Base-by-base conservation (phyloP, 2,888 invertebrate genomes). In the Athalia circularis region DNA sequence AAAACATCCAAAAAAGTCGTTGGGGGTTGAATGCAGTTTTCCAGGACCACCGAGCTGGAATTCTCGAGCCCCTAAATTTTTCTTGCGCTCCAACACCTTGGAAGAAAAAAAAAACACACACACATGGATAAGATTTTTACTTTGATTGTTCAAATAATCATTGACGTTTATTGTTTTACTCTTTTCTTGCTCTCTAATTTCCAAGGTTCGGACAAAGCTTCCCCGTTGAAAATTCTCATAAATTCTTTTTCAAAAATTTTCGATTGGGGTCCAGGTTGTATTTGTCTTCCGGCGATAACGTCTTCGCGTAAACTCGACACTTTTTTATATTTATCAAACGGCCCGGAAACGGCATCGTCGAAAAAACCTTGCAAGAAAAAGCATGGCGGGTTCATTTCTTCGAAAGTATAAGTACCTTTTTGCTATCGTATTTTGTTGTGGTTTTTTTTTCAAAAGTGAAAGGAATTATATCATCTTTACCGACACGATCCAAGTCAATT, bases 1-100 rank as follows among this genome's bases (percentile, higher is more conserved):
- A 88, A 93, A 84, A 65, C 92, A 92, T 11, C 93, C 93, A 80
- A 90, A 91, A 85, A 91, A 91, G 84, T 93, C 93, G 13, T 92
- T 93, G 1, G 92, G 92, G 7, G 91, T 90, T 1, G 92, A 89
- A 81, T 92, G 92, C 72, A 86, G 84, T 84, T 93, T 92, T 0
- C 89, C 81, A 4, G 87, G 85, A 5, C 90, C 86, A 43, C 86
- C 79, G 4, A 90, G 89, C 59, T 72, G 72, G 59, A 72, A 72
- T n/a, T 57, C 59, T 4, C 72, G 15, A 11, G 57, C 47, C 79
- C 79, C 78, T 79, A 77, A 7, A 77, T 47, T 78, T 72, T 65
- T 81, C 81, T 72, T 74, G 82, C 77, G 68, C 83, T 83, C 65
- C 11, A 79, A 70, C 11, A 80, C 8, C 61, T 79, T 8, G 29